A percentile compares a stretch with the other conserved stretches of the same genome.
Evolutionary conservation across 2,113 vertebrate species (phyloP).

Genomic region (Thinocorus orbignyianus): DNA sequence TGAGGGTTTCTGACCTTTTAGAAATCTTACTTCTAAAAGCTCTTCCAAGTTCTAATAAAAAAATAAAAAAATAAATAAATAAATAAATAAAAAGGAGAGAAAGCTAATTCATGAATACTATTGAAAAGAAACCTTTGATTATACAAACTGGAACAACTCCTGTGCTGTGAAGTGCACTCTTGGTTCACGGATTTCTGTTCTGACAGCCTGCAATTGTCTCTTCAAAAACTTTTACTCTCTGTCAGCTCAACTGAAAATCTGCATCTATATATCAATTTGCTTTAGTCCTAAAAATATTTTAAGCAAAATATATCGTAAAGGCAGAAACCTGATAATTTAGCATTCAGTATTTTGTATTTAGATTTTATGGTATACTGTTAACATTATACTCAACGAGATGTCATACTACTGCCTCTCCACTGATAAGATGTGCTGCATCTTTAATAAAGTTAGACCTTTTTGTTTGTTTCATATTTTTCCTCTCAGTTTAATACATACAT

Average conservation of each 20-base stretch:
- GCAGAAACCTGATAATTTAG: neutral
- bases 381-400: neutral
- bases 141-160: neutral
- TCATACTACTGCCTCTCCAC: neutral
- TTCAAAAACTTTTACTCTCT: neutral
- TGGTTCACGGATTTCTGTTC: neutral
- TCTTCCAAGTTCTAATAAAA: neutral
- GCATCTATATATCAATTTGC: neutral
- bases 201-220: neutral
- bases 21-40: neutral
- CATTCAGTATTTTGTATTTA: neutral
- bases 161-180: neutral
- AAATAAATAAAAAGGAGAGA: neutral
- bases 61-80: too few species aligned
- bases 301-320: neutral
- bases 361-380: neutral
- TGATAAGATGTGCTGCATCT: neutral
- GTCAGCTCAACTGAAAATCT: neutral
- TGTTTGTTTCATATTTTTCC: neutral
- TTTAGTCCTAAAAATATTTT: neutral
- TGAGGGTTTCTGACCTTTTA: neutral
- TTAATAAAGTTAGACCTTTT: neutral
- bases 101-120: neutral
- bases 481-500: neutral
- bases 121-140: neutral